Evolutionary conservation across 2,797 vertebrate genomes (phyloP), one percentile per base, ranked within the genome.

Genomic region (Cynopterus sphinx): DNA sequence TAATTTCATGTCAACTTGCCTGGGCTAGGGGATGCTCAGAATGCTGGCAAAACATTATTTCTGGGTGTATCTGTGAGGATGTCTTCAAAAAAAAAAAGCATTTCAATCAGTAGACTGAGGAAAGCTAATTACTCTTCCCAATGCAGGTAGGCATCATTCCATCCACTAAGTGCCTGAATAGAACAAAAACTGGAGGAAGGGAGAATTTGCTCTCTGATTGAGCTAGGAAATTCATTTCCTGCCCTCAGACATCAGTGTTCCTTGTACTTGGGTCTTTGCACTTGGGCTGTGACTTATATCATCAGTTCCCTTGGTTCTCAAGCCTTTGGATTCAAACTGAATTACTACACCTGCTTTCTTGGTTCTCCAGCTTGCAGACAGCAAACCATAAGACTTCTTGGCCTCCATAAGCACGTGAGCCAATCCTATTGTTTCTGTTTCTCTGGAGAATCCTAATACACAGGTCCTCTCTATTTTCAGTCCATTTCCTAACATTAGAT

Each of bases 1-100:
- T 81, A 90, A 70, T 90, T 67, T 68, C 81, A 46, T 81, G 51
- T 90, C 39, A 46, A 57, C 43, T 46, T 39, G 9, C 31, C 3
- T 31, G 17, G 21, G 28, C 16, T 71, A 43, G 87, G 43, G 39
- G 8, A 71, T 6, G 9, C 8, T 2, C 41, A 26, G 53, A 71
- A 5, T 51, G 83, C 63, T 33, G 41, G 53, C 12, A 78, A 57
- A 78, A 46, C 7, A 28, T 57, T 85, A 51, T 51, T 78, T 86
- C 63, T 77, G 41, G 51, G 43, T 1, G 11, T 15, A 63, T 70
- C 55, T 63, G 8, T 63, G n/a, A 87, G 46, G 75, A 2, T 61
- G 28, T 36, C 17, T 71, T 65, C 19, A 0, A 19, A 63, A 79
- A 8, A 43, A 31, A 79, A 63, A 10, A 73, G 43, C 17, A 43